Conservation (phyloP, 2,888 invertebrate genomes). For the Molanna angustata region DNA sequence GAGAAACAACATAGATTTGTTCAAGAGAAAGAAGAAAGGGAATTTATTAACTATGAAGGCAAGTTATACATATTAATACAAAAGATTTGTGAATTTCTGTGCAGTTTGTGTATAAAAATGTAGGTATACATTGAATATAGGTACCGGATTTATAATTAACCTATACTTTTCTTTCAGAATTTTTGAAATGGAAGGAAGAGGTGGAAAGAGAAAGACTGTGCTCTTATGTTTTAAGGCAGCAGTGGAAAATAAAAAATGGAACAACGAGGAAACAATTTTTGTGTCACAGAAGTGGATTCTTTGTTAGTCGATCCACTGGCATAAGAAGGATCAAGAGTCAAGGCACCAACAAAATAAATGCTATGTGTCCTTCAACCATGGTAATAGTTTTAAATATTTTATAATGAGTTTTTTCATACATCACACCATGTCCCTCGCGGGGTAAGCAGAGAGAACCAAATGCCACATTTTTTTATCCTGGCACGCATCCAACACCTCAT, state of each 20-base stretch:
- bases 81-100: no score
- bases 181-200: background rate
- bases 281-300: constrained; percentile 5
- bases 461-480: no score
- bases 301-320: background rate
- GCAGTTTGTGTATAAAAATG: no score
- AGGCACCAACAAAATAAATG: constrained; percentile 2
- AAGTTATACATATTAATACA: no score
- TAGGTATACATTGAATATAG: no score
- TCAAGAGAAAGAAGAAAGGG: no score
- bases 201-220: background rate
- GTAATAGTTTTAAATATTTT: background rate
- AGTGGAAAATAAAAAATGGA: background rate
- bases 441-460: no score
- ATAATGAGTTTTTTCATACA: no score
- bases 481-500: no score
- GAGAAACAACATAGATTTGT: no score
- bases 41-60: no score
- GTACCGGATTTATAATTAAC: background rate
- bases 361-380: background rate
- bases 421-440: no score
- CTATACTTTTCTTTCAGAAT: background rate
- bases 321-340: background rate
- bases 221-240: background rate
- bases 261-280: background rate